Conservation (phyloP, 2,888 invertebrate species). For the Drosophila dives region DNA sequence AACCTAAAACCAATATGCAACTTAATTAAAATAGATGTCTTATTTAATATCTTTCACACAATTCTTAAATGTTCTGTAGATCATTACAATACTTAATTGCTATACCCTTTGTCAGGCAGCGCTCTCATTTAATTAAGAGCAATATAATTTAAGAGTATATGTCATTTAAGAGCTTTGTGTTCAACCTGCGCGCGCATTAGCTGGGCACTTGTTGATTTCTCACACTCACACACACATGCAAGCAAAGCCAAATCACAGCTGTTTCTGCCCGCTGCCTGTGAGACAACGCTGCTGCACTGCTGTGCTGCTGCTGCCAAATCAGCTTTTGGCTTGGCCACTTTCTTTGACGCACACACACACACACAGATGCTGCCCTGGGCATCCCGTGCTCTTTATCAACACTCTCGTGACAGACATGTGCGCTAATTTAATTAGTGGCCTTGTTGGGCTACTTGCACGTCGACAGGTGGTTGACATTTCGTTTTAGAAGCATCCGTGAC, state of each 20-base stretch:
- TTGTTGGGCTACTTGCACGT: slow-evolving; percentile 47
- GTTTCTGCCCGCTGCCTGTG: slow-evolving; percentile 48
- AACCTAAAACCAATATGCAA: neutral
- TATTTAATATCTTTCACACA: neutral
- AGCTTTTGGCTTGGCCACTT: slow-evolving; percentile 24
- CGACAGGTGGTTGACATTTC: slow-evolving; percentile 80
- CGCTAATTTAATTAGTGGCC: slow-evolving; percentile 73
- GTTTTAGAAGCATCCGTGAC: slow-evolving; percentile 20
- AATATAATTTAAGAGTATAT: slow-evolving; percentile 32
- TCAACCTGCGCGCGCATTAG: slow-evolving; percentile 64
- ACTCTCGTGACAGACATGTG: slow-evolving; percentile 60
- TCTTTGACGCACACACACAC: slow-evolving; percentile 16
- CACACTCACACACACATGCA: slow-evolving; percentile 25
- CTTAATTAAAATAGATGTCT: neutral
- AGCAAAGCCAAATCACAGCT: slow-evolving; percentile 51
- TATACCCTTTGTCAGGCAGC: slow-evolving; percentile 3
- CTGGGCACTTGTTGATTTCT: slow-evolving; percentile 74
- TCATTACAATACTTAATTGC: slow-evolving; percentile 3
- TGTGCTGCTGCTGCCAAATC: slow-evolving; percentile 14
- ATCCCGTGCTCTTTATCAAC: slow-evolving; percentile 28
- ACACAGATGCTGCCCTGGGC: slow-evolving; percentile 4
- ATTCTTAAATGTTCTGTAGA: neutral
- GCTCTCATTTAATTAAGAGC: slow-evolving; percentile 33
- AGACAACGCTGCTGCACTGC: slow-evolving; percentile 25
- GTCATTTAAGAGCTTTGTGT: slow-evolving; percentile 13